A percentile compares a stretch with the other conserved stretches of the same genome.
phyloP scores from a whole-genome alignment of 2,797 vertebrate species.

The Alfaro cultratus region DNA sequence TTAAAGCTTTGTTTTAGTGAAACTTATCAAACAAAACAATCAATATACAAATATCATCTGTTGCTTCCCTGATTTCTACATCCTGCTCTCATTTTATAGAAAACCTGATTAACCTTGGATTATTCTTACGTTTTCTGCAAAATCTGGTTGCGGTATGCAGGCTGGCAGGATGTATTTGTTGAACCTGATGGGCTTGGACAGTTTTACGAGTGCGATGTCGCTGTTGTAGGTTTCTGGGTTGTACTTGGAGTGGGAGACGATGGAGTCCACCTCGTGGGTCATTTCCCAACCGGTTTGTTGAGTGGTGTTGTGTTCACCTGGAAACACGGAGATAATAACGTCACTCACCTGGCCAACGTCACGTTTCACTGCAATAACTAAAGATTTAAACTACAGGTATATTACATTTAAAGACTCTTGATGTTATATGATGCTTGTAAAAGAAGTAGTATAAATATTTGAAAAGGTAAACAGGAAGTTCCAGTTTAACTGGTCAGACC shows the following conservation, averaged over 20 bases:
- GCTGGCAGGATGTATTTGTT: conserved; percentile 84
- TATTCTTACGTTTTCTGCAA: conserved; percentile 83
- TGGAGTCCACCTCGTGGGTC: conserved; percentile 69
- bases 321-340: not conserved
- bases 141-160: conserved; percentile 86
- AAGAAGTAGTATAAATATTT: not conserved
- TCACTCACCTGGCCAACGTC: not conserved
- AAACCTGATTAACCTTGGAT: not conserved
- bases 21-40: not conserved
- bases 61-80: not conserved
- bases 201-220: conserved; percentile 91
- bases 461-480: not conserved
- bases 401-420: not conserved
- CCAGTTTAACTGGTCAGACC: conserved; percentile 34
- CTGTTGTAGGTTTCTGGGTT: conserved; percentile 82
- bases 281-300: conserved; percentile 73
- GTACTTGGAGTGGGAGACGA: conserved; percentile 83
- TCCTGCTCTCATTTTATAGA: not conserved
- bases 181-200: conserved; percentile 84
- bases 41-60: not conserved
- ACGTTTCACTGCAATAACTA: not conserved
- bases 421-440: not conserved
- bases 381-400: not conserved
- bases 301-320: conserved; percentile 87
- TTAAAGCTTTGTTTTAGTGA: not conserved